Base-by-base conservation (phyloP, 1,140 invertebrate genomes). In the Sminthurides bifidus region DNA sequence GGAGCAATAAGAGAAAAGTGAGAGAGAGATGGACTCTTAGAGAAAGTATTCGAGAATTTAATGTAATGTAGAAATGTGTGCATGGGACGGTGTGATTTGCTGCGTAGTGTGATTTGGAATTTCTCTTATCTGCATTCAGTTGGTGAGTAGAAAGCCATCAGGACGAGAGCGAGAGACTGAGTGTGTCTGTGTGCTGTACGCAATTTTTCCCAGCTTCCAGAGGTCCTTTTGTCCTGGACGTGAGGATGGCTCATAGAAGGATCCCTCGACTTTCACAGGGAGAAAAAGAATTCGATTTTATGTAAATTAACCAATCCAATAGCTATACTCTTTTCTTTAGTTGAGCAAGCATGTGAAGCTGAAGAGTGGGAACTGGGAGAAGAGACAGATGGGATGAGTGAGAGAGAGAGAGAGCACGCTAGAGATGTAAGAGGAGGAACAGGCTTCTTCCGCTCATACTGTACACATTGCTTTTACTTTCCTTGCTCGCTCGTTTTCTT, bases 211-310 rank as follows among this genome's bases (percentile, higher is more conserved):
- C 51, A 44, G 53, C 48, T 54, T 54, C 53, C 53, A 54, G n/a
- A n/a, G 21, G 53, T 54, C 48, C 54, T 51, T 59, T 54, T 59
- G 52, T 59, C 52, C 37, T 58, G 41, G 49, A 52, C 41, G 50
- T 43, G 57, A n/a, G n/a, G n/a, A n/a, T n/a, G n/a, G n/a, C n/a
- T n/a, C 48, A 59, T 33, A 45, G 45, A 59, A 33, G 44, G 44
- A 59, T 54, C 57, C 51, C 51, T 54, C 50, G 51, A 54, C 57
- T 58, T 52, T 48, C 56, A 58, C 51, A 59, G 31, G 46, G 57
- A 54, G 45, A 59, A 46, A 59, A 59, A 59, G 57, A 59, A 59
- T 59, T 59, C 57, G 57, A 59, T 59, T 59, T 59, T 59, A 59
- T 59, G 57, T 54, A 59, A 59, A 59, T 59, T 59, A 54, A 58